These are phyloP conservation scores for Mus caroli DNA, from an alignment of 2,797 vertebrate species.

Conservation along the genomic window DNA sequence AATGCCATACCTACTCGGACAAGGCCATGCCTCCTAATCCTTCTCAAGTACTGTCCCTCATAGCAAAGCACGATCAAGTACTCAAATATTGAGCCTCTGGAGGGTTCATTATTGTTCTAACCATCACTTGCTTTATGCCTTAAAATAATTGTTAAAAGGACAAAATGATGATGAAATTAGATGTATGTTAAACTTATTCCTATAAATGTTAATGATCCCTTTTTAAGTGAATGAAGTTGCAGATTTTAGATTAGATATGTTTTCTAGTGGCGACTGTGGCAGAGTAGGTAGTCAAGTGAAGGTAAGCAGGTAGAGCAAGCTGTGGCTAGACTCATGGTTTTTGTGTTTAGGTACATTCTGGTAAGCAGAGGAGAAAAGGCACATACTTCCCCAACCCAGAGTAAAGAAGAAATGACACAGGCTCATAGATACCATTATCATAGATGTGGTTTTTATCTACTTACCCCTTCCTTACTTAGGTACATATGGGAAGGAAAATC, in stretches of 20 bases:
- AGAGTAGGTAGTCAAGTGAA: background rate
- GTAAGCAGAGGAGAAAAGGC: background rate
- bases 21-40: background rate
- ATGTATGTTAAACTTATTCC: background rate
- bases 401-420: background rate
- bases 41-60: background rate
- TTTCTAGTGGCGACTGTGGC: background rate
- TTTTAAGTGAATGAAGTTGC: background rate
- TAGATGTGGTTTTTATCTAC: background rate
- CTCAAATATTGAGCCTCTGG: background rate
- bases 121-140: background rate
- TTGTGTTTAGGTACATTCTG: background rate
- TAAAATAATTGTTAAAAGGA: constrained; percentile 4
- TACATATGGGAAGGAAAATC: background rate
- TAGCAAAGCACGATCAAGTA: background rate
- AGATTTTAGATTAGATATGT: background rate
- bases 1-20: background rate
- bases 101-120: background rate
- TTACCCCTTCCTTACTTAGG: background rate
- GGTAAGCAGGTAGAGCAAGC: background rate
- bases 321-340: background rate
- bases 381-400: background rate
- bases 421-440: too few relatives aligned
- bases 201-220: background rate
- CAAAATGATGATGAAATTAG: background rate